Evolutionary conservation across 2,797 vertebrate species (phyloP), one percentile per base, ranked within the genome.

Genomic region (Gastrophryne carolinensis): DNA sequence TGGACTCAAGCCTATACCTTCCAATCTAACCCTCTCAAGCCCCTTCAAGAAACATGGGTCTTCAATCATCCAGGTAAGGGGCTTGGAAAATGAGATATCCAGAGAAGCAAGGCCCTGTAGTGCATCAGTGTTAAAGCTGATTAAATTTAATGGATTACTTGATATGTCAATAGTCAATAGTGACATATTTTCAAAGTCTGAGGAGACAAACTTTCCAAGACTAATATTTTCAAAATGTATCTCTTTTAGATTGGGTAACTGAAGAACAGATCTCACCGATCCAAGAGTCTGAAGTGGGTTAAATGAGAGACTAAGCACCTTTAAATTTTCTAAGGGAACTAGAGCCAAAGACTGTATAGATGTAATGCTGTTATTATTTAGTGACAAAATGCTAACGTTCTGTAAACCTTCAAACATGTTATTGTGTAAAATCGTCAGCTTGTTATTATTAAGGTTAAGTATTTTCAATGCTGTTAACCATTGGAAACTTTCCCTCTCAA

Each of bases 381-480:
- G 17, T 19, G 73, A 61, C 0, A 91, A 77, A 5, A 81, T 75
- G 0, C 12, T 78, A 39, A 92, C 82, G 49, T 81, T 88, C 17
- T 41, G 35, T 63, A 92, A 75, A 8, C 87, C 88, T 0, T 76
- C 4, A 64, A 92, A 91, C 49, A 85, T 8, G 17, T 67, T 3
- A 0, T 79, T 76, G 6, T 7, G 47, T 13, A 92, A 80, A 1
- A 17, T 1, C 0, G 0, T 1, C 10, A 92, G 82, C 6, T 2
- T 72, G 21, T 92, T 92, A 0, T 44, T 5, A 12, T 82, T 86
- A 0, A 92, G 80, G 74, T 83, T 86, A 10, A 92, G 61, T 19
- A 27, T 78, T 11, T 73, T 2, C 13, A 92, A 83, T 26, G 44
- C 82, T 15, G 1, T 53, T 63, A 89, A 71, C 23, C 6, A 5